Conservation (phyloP, 2,113 vertebrate species). For the Cephalopholis sonnerati region DNA sequence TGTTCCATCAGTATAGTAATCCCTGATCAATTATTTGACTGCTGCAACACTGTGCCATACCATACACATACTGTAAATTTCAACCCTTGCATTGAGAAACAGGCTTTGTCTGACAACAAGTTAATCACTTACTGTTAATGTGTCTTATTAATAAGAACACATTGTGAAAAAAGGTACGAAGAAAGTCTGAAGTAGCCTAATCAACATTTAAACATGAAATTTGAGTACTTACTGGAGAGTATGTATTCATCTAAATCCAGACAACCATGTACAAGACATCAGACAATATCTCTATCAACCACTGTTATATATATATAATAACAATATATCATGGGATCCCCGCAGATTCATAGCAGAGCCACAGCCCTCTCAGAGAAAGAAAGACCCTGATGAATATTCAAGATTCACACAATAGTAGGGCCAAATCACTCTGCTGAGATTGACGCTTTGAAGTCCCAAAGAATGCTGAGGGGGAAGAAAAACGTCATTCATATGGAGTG, state of each 20-base stretch:
- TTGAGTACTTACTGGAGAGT: background rate
- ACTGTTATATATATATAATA: background rate
- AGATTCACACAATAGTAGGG: constrained; percentile 67
- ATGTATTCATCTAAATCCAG: constrained; percentile 1
- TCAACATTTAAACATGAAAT: background rate
- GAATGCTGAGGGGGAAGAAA: constrained; percentile 64
- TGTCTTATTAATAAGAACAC: background rate
- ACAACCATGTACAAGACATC: constrained; percentile 12
- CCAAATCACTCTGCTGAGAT: constrained; percentile 61
- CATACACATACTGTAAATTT: background rate
- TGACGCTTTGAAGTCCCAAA: constrained; percentile 78
- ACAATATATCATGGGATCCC: constrained; percentile 23
- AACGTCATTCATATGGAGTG: constrained; percentile 72
- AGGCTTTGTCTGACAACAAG: background rate
- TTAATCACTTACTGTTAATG: background rate
- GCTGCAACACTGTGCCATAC: background rate
- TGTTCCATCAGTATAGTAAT: background rate
- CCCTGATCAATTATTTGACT: background rate
- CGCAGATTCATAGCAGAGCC: constrained; percentile 52
- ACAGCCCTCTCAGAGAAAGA: constrained; percentile 42
- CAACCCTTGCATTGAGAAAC: background rate
- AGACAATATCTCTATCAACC: constrained; percentile 12
- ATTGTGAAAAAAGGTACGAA: background rate
- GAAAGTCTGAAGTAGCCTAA: background rate
- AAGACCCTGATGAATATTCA: constrained; percentile 82